A percentile compares a stretch with the other conserved stretches of the same genome.
Conservation (phyloP, 2,888 invertebrate species). For the Branchellion lobata region DNA sequence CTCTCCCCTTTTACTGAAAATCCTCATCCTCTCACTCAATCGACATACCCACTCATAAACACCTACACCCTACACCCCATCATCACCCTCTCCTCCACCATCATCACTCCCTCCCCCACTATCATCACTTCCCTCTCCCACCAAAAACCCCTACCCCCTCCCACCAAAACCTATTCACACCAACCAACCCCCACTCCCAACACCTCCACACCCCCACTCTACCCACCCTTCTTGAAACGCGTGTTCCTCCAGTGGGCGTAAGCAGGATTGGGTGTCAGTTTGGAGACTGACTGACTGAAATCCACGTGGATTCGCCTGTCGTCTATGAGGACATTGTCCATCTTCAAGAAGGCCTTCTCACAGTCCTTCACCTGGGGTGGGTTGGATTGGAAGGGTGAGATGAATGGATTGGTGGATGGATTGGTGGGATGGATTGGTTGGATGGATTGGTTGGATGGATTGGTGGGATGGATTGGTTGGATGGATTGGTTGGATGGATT, state of each 20-base stretch:
- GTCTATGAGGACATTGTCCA: constrained; percentile 99
- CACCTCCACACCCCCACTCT: background rate
- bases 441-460: too few species aligned
- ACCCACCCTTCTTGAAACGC: background rate
- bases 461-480: too few species aligned
- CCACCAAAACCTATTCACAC: background rate
- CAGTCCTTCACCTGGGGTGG: constrained; percentile 67
- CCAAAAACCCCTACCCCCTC: background rate
- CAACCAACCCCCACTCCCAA: background rate
- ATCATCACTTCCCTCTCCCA: background rate
- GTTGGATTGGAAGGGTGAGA: background rate
- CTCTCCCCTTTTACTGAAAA: too few species aligned
- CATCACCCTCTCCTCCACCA: too few species aligned
- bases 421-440: background rate
- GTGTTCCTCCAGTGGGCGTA: constrained; percentile 49
- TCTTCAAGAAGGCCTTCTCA: constrained; percentile 97
- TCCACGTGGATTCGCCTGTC: constrained; percentile 98
- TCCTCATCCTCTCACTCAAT: too few species aligned
- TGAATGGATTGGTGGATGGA: background rate
- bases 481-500: too few species aligned
- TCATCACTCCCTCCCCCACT: too few species aligned
- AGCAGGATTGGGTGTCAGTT: too few species aligned
- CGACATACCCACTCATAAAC: too few species aligned
- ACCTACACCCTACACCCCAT: too few species aligned
- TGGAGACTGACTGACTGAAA: constrained; percentile 97